These are phyloP conservation scores for Cynoglossus semilaevis DNA, from an alignment of 2,113 vertebrate genomes.

Conservation along the genomic window DNA sequence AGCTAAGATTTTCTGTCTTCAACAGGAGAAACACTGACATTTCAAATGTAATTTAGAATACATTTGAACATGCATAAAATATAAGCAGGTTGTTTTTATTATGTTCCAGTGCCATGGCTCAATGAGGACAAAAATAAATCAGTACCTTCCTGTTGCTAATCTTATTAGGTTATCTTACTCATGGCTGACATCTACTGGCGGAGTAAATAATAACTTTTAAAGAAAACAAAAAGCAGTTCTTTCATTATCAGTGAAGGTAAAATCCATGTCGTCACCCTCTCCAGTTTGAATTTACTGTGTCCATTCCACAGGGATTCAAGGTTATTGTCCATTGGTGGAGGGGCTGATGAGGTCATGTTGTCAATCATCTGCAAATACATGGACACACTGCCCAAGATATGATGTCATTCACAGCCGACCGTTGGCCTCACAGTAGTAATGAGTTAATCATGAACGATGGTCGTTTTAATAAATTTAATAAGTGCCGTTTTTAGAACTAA, in stretches of 20 bases:
- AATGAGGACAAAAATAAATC: no score
- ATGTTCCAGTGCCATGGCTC: no score
- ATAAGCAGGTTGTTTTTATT: no score
- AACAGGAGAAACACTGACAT: no score
- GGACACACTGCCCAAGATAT: constrained; percentile 77
- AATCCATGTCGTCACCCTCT: no score
- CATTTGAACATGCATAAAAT: no score
- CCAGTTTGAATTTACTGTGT: not conserved
- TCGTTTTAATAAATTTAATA: not conserved
- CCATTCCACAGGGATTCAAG: constrained; percentile 74
- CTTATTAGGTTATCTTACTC: constrained; percentile 18
- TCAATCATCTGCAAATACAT: constrained; percentile 86
- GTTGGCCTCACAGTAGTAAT: not conserved
- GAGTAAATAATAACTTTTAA: constrained; percentile 34
- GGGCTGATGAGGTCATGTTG: constrained; percentile 84
- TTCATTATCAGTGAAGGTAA: not conserved
- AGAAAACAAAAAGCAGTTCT: not conserved
- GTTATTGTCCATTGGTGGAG: constrained; percentile 77
- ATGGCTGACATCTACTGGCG: constrained; percentile 62
- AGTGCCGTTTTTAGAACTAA: constrained; percentile 27
- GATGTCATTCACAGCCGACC: constrained; percentile 31
- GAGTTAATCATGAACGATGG: not conserved
- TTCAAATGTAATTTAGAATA: no score
- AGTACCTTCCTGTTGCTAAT: not conserved
- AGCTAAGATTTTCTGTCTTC: no score